Base-by-base conservation (phyloP, 2,113 vertebrate genomes). In the Lota lota region DNA sequence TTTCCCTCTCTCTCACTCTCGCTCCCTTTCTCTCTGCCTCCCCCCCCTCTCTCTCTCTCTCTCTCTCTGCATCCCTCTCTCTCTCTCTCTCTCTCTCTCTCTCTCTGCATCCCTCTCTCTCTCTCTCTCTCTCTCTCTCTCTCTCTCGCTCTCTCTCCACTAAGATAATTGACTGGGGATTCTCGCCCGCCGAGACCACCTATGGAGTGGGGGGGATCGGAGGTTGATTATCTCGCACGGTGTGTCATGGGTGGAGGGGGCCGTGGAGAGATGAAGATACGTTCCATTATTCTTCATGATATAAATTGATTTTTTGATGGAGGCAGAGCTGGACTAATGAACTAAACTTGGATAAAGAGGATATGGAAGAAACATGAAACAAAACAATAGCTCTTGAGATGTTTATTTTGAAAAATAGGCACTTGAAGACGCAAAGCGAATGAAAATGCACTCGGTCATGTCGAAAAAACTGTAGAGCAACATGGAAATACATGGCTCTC, bases 121-220 rank as follows among this genome's bases (percentile, higher is more conserved):
- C 24, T 24, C 28, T 6, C 28, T 33, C 28, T 33, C 28, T 33
- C 28, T 33, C 28, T 33, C 4, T 33, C 28, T 33, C 28, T 6
- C 59, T 22, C 79, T 69, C 62, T 75, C 73, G 79, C 85, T 72
- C 78, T 83, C 83, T 82, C 78, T 85, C 75, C 61, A 65, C 72
- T 62, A 68, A 72, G 69, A 84, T 92, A 92, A 93, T 92, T 90
- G 90, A 85, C 87, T 87, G 81, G 78, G 86, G 85, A 85, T 86
- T 92, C 86, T 90, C 83, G 81, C 85, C 78, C 59, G 76, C 71
- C 76, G 75, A 18, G 56, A 19, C 56, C 7, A 86, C 85, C 85
- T 88, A 87, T 86, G 69, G 76, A 76, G 88, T 84, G 63, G 76
- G 80, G 80, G 64, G 70, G 76, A 73, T 68, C 47, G 51, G 56